A percentile compares a stretch with the other conserved stretches of the same genome.
phyloP scores from a whole-genome alignment of 30 jellyfish, hydroid and myxozoan species.

The Euphysa ruthae region DNA sequence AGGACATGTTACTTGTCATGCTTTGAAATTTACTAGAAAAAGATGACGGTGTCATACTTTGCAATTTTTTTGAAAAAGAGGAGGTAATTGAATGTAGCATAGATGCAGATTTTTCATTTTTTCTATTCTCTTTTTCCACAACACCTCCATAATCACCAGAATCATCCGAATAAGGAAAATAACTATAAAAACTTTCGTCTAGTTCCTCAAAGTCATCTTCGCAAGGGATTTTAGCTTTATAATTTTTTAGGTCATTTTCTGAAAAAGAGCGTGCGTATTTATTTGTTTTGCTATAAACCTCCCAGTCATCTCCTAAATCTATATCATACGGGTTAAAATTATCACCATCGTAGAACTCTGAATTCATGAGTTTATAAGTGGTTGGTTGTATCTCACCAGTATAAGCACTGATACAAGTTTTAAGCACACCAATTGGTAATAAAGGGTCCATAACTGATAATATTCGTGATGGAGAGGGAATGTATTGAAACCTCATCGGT shows the following conservation, averaged over 20 bases:
- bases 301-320: slow-evolving; percentile 54
- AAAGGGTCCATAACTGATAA: slow-evolving; percentile 90
- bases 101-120: neutral
- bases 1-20: slow-evolving; percentile 5
- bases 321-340: slow-evolving; percentile 71
- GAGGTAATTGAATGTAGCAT: slow-evolving; percentile 11
- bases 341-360: slow-evolving; percentile 34
- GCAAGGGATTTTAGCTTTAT: neutral
- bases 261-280: neutral
- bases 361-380: neutral
- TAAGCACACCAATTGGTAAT: slow-evolving; percentile 81
- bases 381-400: slow-evolving; percentile 31
- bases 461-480: slow-evolving; percentile 95
- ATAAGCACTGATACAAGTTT: slow-evolving; percentile 76
- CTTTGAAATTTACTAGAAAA: slow-evolving; percentile 3
- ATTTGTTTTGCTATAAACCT: neutral
- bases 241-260: neutral
- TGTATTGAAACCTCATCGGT: slow-evolving; percentile 60
- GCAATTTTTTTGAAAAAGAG: no score
- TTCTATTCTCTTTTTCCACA: neutral
- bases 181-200: slow-evolving; percentile 32
- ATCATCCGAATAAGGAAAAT: slow-evolving; percentile 21
- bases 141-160: neutral
- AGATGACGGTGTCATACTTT: no score
- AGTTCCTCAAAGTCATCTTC: slow-evolving; percentile 8